These are phyloP conservation scores for Aldrovandia affinis DNA, from an alignment of 2,797 vertebrate species.

Conservation along the genomic window DNA sequence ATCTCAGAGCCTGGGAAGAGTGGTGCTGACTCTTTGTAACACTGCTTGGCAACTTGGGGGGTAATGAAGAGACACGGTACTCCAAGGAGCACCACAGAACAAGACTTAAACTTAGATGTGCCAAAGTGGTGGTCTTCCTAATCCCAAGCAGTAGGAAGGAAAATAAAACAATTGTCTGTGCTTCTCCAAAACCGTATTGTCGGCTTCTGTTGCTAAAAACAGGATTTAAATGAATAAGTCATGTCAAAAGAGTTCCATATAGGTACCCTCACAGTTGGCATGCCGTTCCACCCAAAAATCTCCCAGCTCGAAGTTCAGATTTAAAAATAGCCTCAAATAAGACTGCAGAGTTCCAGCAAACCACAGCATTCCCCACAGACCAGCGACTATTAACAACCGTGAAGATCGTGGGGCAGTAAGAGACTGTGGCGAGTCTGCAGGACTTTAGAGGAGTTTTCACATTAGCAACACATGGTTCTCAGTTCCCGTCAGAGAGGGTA, in stretches of 20 bases:
- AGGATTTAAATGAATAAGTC: background rate
- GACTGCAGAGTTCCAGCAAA: slow-evolving; percentile 30
- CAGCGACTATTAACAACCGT: slow-evolving; percentile 26
- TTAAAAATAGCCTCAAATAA: slow-evolving; percentile 43
- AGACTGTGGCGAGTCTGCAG: background rate
- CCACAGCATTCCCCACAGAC: slow-evolving; percentile 40
- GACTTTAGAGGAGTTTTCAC: background rate
- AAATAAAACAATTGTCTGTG: background rate
- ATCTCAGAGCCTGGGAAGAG: background rate
- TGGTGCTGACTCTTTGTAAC: background rate
- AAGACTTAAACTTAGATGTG: background rate
- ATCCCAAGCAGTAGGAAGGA: background rate
- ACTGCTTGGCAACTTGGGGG: background rate
- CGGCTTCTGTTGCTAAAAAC: background rate
- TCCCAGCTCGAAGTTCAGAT: slow-evolving; percentile 20
- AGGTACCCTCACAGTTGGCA: slow-evolving; percentile 10
- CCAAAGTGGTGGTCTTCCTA: background rate
- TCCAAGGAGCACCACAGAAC: background rate
- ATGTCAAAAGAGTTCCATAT: background rate
- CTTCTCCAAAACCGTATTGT: background rate
- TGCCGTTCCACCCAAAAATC: background rate
- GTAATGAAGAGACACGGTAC: background rate
- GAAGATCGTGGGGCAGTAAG: background rate
- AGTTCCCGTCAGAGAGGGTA: too few species aligned
- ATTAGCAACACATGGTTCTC: background rate